Percentiles rank a stretch among this genome's conserved stretches.
These are phyloP conservation scores for Habroteleia sp. DNA, from an alignment of 2,888 invertebrate genomes.

Conservation along the genomic window DNA sequence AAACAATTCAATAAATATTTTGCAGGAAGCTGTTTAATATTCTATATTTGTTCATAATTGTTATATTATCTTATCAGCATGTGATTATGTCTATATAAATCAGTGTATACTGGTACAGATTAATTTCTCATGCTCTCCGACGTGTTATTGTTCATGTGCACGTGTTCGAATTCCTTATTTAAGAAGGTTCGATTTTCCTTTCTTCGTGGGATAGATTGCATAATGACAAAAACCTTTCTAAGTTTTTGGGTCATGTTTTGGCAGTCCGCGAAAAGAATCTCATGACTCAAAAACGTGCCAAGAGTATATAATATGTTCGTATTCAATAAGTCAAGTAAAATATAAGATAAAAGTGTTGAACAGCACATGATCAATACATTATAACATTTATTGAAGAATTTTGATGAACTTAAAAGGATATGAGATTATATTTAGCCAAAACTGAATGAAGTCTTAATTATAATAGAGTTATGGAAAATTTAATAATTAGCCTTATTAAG, in stretches of 20 bases:
- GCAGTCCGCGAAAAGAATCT: conserved; percentile 47
- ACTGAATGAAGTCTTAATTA: neutral
- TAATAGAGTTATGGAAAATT: no score
- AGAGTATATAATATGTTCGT: conserved; percentile 56
- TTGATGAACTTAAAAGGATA: conserved; percentile 35
- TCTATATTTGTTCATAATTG: no score
- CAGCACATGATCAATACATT: conserved; percentile 32
- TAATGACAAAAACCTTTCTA: conserved; percentile 41
- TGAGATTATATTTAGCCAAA: no score
- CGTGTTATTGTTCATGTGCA: conserved; percentile 25
- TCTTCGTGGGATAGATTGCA: conserved; percentile 32
- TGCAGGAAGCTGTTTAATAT: no score
- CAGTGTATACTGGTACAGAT: no score
- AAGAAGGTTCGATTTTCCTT: conserved; percentile 35
- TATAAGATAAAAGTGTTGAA: conserved; percentile 21
- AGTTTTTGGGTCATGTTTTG: conserved; percentile 46
- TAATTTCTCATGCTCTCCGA: conserved; percentile 35
- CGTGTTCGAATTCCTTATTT: conserved; percentile 49
- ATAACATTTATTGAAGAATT: conserved; percentile 13
- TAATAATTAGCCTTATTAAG: no score
- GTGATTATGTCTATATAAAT: neutral
- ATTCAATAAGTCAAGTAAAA: conserved; percentile 43
- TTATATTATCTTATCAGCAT: no score
- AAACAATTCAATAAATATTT: no score
- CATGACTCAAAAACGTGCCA: conserved; percentile 54